Conservation (phyloP, 2,113 vertebrate species). For the Lagopus muta region DNA sequence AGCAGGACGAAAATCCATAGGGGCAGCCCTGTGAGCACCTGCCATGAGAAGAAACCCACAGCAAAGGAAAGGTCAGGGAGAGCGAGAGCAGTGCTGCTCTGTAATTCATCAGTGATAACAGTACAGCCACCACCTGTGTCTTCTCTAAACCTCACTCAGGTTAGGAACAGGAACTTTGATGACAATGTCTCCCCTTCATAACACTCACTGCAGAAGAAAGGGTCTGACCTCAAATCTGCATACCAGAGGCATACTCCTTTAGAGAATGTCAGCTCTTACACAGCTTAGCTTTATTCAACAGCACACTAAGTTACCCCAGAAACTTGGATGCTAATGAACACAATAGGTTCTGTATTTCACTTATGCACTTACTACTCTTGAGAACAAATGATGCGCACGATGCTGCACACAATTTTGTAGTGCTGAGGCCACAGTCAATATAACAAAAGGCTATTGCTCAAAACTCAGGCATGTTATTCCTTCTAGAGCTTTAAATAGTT, state of each 20-base stretch:
- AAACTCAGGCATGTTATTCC: background rate
- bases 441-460: background rate
- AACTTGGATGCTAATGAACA: background rate
- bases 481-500: background rate
- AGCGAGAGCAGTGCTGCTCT: background rate
- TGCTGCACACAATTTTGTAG: background rate
- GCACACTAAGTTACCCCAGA: background rate
- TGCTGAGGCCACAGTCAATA: background rate
- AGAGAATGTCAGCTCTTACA: background rate
- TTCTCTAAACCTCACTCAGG: background rate
- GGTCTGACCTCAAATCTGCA: background rate
- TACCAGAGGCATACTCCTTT: background rate
- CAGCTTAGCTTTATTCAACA: background rate
- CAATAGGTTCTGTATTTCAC: background rate
- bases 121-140: accelerated
- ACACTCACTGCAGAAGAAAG: background rate
- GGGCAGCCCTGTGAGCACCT: background rate
- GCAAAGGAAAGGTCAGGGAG: accelerated
- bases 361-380: background rate
- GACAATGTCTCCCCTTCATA: background rate
- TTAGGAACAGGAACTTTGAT: background rate
- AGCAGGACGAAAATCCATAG: accelerated
- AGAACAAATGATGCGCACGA: background rate
- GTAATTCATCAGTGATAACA: background rate
- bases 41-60: accelerated